Conservation (phyloP, 2,113 vertebrate species). For the Turdus rufiventris region DNA sequence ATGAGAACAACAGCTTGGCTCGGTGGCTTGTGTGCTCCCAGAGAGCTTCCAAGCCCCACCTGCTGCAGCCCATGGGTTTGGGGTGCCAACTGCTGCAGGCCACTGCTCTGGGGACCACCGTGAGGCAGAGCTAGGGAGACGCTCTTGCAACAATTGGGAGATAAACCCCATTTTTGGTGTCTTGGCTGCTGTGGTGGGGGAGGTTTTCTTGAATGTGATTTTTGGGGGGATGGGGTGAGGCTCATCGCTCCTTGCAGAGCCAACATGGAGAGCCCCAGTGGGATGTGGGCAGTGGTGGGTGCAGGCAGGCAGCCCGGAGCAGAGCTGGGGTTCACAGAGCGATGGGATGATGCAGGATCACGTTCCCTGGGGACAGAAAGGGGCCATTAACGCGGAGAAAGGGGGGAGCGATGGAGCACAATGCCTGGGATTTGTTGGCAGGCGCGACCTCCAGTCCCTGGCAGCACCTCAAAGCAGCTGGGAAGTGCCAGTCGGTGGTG, state of each 20-base stretch:
- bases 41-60: background rate
- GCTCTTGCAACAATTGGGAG: background rate
- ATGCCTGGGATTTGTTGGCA: slow-evolving; percentile 47
- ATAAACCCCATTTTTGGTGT: background rate
- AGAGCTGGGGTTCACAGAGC: background rate
- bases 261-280: background rate
- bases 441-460: background rate
- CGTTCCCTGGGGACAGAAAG: slow-evolving; percentile 8
- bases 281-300: background rate
- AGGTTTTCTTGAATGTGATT: background rate
- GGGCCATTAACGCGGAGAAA: background rate
- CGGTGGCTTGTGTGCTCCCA: background rate
- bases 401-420: background rate
- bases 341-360: slow-evolving; percentile 25
- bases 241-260: accelerated
- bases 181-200: background rate
- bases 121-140: background rate
- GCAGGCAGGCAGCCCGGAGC: background rate
- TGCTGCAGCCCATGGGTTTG: accelerated
- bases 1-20: slow-evolving; percentile 23
- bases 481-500: slow-evolving; percentile 13
- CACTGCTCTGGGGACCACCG: accelerated
- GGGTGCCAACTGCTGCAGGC: background rate
- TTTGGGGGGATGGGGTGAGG: background rate
- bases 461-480: slow-evolving; percentile 59